A percentile compares a stretch with the other conserved stretches of the same genome.
Evolutionary conservation across 2,797 vertebrate genomes (phyloP).

Genomic region (Zenarchopterus dispar): DNA sequence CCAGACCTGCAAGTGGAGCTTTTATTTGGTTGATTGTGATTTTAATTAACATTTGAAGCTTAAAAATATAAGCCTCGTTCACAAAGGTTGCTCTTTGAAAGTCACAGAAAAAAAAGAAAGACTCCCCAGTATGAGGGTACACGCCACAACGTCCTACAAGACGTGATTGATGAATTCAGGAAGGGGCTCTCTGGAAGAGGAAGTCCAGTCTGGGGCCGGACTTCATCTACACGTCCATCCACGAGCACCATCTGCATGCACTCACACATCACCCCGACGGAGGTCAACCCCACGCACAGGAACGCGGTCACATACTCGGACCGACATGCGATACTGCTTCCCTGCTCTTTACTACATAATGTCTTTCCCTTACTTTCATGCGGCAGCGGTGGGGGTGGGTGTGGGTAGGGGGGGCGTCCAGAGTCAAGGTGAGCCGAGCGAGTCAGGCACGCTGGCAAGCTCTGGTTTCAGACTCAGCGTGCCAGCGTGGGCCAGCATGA

Average conservation of each 20-base stretch:
- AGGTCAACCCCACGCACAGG: constrained; percentile 18
- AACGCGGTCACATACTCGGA: constrained; percentile 35
- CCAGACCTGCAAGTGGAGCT: not conserved
- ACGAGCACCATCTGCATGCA: constrained; percentile 72
- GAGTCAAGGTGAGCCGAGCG: constrained; percentile 50
- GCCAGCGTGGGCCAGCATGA: constrained; percentile 59
- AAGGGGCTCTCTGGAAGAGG: constrained; percentile 73
- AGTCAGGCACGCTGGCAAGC: constrained; percentile 18
- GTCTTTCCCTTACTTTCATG: constrained; percentile 41
- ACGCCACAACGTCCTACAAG: constrained; percentile 35
- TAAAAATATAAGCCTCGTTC: not conserved
- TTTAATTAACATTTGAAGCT: not conserved
- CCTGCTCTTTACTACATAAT: constrained; percentile 49
- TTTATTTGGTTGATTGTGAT: not conserved
- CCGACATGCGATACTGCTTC: constrained; percentile 45
- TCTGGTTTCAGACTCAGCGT: constrained; percentile 38
- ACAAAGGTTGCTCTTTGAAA: not conserved
- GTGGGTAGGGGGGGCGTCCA: not conserved
- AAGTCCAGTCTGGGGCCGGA: constrained; percentile 78
- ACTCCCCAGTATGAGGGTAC: constrained; percentile 2
- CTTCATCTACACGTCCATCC: constrained; percentile 61
- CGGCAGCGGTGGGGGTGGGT: constrained; percentile 19
- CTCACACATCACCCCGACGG: constrained; percentile 47
- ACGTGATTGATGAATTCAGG: constrained; percentile 80
- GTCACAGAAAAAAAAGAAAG: not conserved